Percentiles rank a stretch among this genome's conserved stretches.
Conservation (phyloP, 35 echinoderm and acorn worm species). For the Stichopus chloronotus region DNA sequence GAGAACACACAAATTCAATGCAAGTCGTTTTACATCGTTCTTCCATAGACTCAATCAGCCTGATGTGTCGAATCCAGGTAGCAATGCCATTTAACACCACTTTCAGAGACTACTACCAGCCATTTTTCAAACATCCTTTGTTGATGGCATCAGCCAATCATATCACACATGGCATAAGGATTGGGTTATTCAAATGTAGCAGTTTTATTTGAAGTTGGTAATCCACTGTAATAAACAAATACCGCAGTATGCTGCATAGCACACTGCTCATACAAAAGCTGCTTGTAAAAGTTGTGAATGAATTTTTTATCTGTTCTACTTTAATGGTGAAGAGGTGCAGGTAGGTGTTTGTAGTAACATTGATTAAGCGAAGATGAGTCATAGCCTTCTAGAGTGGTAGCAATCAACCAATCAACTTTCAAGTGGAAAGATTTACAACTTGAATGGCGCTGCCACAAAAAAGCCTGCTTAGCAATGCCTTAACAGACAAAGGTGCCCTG, state of each 20-base stretch:
- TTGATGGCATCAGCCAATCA: neutral
- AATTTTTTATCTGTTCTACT: neutral
- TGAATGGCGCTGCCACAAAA: too few relatives aligned
- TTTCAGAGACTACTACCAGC: neutral
- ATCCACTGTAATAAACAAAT: neutral
- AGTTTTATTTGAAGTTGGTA: neutral
- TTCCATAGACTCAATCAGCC: too few relatives aligned
- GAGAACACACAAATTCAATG: too few relatives aligned
- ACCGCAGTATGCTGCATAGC: neutral
- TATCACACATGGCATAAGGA: neutral
- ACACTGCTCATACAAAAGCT: neutral
- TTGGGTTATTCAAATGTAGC: neutral
- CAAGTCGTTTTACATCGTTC: too few relatives aligned
- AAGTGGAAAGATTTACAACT: neutral
- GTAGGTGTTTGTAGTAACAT: neutral
- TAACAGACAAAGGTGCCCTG: too few relatives aligned
- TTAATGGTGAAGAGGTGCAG: constrained; percentile 7
- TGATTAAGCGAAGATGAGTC: constrained; percentile 38
- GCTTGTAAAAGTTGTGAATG: constrained; percentile 28
- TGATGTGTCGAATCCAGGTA: too few relatives aligned
- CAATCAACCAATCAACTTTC: neutral
- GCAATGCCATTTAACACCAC: too few relatives aligned
- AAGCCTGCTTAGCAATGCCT: too few relatives aligned
- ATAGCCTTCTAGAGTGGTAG: neutral
- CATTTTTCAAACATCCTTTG: neutral